These are phyloP conservation scores for Sebastes paucispinis DNA, from an alignment of 2,797 vertebrate genomes.

Conservation along the genomic window DNA sequence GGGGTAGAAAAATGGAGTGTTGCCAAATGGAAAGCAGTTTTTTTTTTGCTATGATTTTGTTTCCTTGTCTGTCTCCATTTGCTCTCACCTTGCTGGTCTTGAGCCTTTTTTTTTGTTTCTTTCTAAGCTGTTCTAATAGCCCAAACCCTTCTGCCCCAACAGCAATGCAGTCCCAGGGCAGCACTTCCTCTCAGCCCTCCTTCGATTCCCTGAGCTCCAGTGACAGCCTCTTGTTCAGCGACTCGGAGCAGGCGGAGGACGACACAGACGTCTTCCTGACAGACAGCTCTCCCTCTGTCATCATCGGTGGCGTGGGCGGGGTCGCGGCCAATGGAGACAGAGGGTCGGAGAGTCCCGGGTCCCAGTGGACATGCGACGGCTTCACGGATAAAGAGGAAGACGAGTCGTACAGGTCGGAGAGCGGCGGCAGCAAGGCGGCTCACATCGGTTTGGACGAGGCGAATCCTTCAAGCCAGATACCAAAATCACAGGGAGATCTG, in stretches of 20 bases:
- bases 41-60: not conserved
- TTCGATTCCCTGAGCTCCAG: slow-evolving; percentile 80
- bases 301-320: slow-evolving; percentile 15
- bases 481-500: slow-evolving; percentile 83
- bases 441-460: slow-evolving; percentile 13
- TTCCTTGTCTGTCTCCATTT: not conserved
- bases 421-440: slow-evolving; percentile 7
- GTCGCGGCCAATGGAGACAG: not conserved
- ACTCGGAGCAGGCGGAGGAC: slow-evolving; percentile 78
- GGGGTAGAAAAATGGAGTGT: not conserved
- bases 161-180: slow-evolving; percentile 85
- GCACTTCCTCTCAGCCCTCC: slow-evolving; percentile 80
- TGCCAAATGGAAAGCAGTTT: slow-evolving; percentile 3
- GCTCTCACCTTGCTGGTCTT: slow-evolving; percentile 11
- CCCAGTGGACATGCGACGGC: slow-evolving; percentile 72
- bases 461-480: slow-evolving; percentile 6
- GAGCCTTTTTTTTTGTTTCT: not conserved
- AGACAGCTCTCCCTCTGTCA: slow-evolving; percentile 58
- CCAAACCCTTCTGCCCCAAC: not conserved
- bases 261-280: slow-evolving; percentile 82
- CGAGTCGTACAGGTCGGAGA: slow-evolving; percentile 33
- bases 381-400: slow-evolving; percentile 70
- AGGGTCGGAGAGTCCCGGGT: slow-evolving; percentile 64
- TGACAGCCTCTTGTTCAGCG: slow-evolving; percentile 80
- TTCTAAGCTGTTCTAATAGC: not conserved